Evolutionary conservation across 92 coral and sea anemone species (phyloP).

Genomic region (Palythoa grandiflora): DNA sequence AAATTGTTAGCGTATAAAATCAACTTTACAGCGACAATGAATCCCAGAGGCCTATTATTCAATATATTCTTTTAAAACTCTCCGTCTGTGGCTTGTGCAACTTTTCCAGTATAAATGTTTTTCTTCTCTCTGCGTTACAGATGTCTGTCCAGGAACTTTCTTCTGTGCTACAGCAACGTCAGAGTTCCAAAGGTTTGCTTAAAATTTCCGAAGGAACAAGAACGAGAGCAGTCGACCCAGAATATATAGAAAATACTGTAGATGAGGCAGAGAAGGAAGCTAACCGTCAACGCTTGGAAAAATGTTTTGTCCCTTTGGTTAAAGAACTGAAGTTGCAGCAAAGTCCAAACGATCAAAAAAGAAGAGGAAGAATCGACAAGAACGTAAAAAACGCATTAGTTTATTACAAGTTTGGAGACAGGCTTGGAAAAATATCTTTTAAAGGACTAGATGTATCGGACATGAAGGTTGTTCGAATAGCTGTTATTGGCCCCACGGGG

Average conservation of each 20-base stretch:
- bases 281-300: slow-evolving; percentile 9
- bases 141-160: slow-evolving; percentile 35
- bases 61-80: too few species aligned
- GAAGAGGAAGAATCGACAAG: slow-evolving; percentile 23
- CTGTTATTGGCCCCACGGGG: slow-evolving; percentile 83
- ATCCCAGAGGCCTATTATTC: too few species aligned
- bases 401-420: slow-evolving; percentile 68
- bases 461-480: slow-evolving; percentile 67
- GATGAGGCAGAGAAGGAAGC: slow-evolving; percentile 10
- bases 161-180: neutral
- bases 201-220: neutral
- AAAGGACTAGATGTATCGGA: slow-evolving; percentile 71
- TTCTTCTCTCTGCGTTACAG: neutral
- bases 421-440: slow-evolving; percentile 48
- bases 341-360: slow-evolving; percentile 3
- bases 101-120: neutral
- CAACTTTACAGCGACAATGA: too few species aligned
- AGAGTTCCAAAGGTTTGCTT: neutral
- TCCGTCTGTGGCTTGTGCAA: too few species aligned
- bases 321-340: slow-evolving; percentile 20
- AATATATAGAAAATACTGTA: neutral
- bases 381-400: slow-evolving; percentile 56
- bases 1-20: too few species aligned
- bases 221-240: neutral
- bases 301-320: slow-evolving; percentile 17